Percentiles rank a stretch among this genome's conserved stretches.
Evolutionary conservation across 2,888 invertebrate genomes (phyloP).

Genomic region (Drosophila birchii): DNA sequence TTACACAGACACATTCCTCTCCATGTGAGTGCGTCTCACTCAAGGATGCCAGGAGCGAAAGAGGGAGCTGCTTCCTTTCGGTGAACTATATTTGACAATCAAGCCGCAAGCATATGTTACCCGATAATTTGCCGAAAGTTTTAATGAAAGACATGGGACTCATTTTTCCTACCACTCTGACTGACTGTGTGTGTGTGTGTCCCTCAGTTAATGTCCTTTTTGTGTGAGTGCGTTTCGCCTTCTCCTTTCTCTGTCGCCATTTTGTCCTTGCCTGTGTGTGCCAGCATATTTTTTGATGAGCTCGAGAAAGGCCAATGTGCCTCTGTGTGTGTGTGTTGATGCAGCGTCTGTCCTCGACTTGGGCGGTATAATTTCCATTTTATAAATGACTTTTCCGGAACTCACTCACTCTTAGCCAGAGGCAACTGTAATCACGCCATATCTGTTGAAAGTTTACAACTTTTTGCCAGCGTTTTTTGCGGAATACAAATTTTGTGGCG

Average conservation of each 20-base stretch:
- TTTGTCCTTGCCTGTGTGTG: conserved; percentile 57
- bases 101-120: conserved; percentile 84
- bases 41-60: conserved; percentile 20
- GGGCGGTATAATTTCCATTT: conserved; percentile 64
- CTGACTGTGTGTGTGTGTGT: conserved; percentile 11
- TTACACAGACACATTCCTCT: conserved; percentile 44
- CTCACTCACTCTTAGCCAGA: conserved; percentile 31
- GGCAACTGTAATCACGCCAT: conserved; percentile 79
- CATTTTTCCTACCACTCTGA: conserved; percentile 73
- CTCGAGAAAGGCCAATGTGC: conserved; percentile 63
- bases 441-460: conserved; percentile 79
- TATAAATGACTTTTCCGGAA: conserved; percentile 71
- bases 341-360: conserved; percentile 42
- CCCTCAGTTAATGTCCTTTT: conserved; percentile 47
- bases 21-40: conserved; percentile 24
- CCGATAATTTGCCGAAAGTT: conserved; percentile 85
- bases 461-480: conserved; percentile 37
- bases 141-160: conserved; percentile 85
- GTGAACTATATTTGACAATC: conserved; percentile 71
- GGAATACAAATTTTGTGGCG: conserved; percentile 25
- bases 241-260: conserved; percentile 66
- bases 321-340: conserved; percentile 24
- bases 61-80: conserved; percentile 28
- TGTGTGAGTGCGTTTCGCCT: conserved; percentile 36
- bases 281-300: conserved; percentile 77